A percentile compares a stretch with the other conserved stretches of the same genome.
Conservation (phyloP, 2,888 invertebrate genomes). For the Nysson spinosus region DNA sequence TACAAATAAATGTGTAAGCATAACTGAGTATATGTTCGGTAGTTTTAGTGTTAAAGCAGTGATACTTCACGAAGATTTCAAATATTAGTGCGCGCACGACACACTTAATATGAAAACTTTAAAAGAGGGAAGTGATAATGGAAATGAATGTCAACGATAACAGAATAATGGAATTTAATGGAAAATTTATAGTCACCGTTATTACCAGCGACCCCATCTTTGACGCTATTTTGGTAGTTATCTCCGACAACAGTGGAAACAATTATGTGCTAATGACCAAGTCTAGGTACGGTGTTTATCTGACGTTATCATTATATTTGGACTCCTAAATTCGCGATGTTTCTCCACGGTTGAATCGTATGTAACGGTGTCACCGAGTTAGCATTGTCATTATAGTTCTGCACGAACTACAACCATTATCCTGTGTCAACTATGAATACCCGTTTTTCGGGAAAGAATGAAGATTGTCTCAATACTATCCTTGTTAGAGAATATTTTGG, state of each 20-base stretch:
- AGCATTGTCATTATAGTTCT: not conserved
- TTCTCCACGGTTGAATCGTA: not conserved
- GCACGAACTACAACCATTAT: conserved; percentile 5
- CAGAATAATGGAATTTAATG: not conserved
- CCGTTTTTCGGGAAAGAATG: too few relatives aligned
- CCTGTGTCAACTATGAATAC: too few relatives aligned
- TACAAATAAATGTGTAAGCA: too few relatives aligned
- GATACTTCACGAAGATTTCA: too few relatives aligned
- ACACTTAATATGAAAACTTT: too few relatives aligned
- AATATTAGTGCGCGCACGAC: too few relatives aligned
- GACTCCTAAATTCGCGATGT: not conserved
- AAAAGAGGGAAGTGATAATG: too few relatives aligned
- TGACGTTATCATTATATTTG: conserved; percentile 12
- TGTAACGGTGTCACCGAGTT: not conserved
- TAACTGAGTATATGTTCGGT: too few relatives aligned
- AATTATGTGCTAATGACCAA: conserved; percentile 33
- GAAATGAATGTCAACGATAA: too few relatives aligned
- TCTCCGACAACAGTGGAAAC: conserved; percentile 8
- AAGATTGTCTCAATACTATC: too few relatives aligned
- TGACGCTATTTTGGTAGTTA: not conserved
- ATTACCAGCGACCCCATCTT: not conserved
- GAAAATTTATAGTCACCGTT: not conserved
- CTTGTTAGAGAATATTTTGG: too few relatives aligned
- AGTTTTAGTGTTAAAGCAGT: too few relatives aligned
- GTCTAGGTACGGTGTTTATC: conserved; percentile 23